Percentiles rank a stretch among this genome's conserved stretches.
phyloP scores from a whole-genome alignment of 2,888 invertebrate genomes.

The Standfussiana lucernea region DNA sequence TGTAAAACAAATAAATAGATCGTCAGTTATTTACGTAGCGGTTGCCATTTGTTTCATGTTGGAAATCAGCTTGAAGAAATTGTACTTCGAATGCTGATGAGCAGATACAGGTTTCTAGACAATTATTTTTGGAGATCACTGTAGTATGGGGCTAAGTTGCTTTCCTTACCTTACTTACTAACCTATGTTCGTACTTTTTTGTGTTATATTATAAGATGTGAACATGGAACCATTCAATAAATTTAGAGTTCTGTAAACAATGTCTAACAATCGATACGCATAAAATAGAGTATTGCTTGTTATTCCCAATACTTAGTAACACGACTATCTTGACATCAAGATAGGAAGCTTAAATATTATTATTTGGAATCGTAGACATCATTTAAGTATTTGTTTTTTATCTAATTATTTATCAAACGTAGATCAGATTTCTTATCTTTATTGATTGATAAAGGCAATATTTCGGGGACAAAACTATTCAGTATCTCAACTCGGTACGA shows the following conservation, averaged over 20 bases:
- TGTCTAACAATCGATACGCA: neutral
- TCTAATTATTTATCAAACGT: slow-evolving; percentile 48
- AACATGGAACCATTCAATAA: neutral
- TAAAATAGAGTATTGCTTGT: neutral
- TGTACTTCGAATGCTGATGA: neutral
- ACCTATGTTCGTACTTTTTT: neutral
- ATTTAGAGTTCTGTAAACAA: neutral
- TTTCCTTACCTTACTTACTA: neutral
- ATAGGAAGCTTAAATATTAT: slow-evolving; percentile 44
- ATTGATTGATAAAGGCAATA: slow-evolving; percentile 53
- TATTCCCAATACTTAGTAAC: slow-evolving; percentile 16
- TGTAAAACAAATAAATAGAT: neutral
- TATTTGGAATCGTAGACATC: slow-evolving; percentile 30
- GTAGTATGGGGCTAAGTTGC: no score
- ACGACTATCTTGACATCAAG: slow-evolving; percentile 42
- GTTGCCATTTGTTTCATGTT: neutral
- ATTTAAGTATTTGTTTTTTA: slow-evolving; percentile 42
- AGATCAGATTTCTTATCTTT: slow-evolving; percentile 61
- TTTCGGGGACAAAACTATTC: slow-evolving; percentile 36
- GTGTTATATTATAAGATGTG: no score
- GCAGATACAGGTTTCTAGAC: neutral
- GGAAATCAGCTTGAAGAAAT: neutral
- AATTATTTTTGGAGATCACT: neutral
- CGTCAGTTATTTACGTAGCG: neutral
- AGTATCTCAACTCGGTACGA: slow-evolving; percentile 28